Conservation (phyloP, 1,140 invertebrate species). For the Sesamia nonagrioides region DNA sequence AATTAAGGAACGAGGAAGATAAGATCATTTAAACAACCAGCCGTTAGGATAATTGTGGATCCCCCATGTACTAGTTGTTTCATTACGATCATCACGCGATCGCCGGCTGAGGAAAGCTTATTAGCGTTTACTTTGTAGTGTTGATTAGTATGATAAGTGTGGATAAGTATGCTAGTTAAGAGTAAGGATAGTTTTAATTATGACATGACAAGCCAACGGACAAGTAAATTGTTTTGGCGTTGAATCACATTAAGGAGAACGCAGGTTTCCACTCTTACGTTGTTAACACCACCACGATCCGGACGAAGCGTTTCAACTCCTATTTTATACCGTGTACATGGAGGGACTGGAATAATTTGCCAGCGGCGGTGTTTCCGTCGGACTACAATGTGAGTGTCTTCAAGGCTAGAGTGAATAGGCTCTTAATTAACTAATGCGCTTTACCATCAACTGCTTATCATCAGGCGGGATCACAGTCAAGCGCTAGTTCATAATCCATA, state of each 20-base stretch:
- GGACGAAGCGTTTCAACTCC: too few relatives aligned
- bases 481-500: too few relatives aligned
- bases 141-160: constrained; percentile 19
- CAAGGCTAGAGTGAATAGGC: too few relatives aligned
- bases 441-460: too few relatives aligned
- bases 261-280: too few relatives aligned
- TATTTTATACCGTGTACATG: too few relatives aligned
- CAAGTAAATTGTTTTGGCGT: background rate
- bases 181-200: constrained; percentile 1
- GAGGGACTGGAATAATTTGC: too few relatives aligned
- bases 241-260: background rate
- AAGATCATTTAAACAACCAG: constrained; percentile 34
- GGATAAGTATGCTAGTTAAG: constrained; percentile 11
- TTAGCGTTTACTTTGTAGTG: background rate
- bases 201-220: background rate
- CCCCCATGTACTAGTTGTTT: constrained; percentile 25
- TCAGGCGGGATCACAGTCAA: too few relatives aligned
- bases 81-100: constrained; percentile 37
- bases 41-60: constrained; percentile 45
- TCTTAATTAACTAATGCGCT: too few relatives aligned
- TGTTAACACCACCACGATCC: too few relatives aligned
- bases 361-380: too few relatives aligned
- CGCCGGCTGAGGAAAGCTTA: constrained; percentile 11
- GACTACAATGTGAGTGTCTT: too few relatives aligned
- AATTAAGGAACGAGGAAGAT: constrained; percentile 29